A percentile compares a stretch with the other conserved stretches of the same genome.
These are phyloP conservation scores for Okamejei kenojei DNA, from an alignment of 2,797 vertebrate genomes.

Conservation along the genomic window DNA sequence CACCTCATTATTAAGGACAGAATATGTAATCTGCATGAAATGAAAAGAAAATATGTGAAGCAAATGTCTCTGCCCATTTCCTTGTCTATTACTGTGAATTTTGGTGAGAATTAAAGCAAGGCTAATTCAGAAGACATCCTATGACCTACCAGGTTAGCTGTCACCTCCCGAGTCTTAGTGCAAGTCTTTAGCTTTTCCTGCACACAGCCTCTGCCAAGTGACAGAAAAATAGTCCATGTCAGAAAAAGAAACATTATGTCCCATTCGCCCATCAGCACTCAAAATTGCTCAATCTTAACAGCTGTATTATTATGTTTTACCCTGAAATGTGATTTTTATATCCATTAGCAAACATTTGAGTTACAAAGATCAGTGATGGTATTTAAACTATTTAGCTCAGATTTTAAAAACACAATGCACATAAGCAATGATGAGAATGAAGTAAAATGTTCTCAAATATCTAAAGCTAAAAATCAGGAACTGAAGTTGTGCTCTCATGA, in stretches of 20 bases:
- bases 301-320: slow-evolving; percentile 99
- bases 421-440: neutral
- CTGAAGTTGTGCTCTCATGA: neutral
- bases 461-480: neutral
- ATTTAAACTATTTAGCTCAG: slow-evolving; percentile 34
- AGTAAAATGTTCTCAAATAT: neutral
- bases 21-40: slow-evolving; percentile 73
- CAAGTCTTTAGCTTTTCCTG: slow-evolving; percentile 76
- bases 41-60: slow-evolving; percentile 66
- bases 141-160: slow-evolving; percentile 82
- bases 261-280: slow-evolving; percentile 83
- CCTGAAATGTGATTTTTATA: slow-evolving; percentile 77
- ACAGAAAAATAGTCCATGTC: slow-evolving; percentile 84
- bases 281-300: slow-evolving; percentile 92
- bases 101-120: slow-evolving; percentile 73
- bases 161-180: slow-evolving; percentile 72
- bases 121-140: slow-evolving; percentile 72
- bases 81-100: slow-evolving; percentile 74
- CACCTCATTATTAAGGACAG: slow-evolving; percentile 68
- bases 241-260: slow-evolving; percentile 92
- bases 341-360: slow-evolving; percentile 57
- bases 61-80: slow-evolving; percentile 66
- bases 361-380: neutral
- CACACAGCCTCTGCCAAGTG: slow-evolving; percentile 76
- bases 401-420: neutral